phyloP scores from a whole-genome alignment of 2,113 vertebrate species.

The Zosterops lateralis region DNA sequence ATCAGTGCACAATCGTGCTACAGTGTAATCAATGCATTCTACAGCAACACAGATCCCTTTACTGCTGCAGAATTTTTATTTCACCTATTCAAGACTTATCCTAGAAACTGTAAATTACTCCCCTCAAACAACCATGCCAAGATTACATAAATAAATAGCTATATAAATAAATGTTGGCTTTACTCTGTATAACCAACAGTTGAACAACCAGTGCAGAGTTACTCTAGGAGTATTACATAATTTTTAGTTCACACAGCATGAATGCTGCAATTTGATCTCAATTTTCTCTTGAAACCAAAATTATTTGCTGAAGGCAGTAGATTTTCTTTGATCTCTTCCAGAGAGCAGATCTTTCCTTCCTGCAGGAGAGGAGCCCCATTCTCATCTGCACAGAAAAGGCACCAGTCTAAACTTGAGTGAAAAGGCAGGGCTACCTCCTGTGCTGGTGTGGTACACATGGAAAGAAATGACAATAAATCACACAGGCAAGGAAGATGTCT shows the following conservation, averaged over 20 bases:
- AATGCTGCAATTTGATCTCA: background rate
- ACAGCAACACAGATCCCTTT: background rate
- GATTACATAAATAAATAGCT: background rate
- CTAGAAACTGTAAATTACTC: background rate
- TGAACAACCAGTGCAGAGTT: background rate
- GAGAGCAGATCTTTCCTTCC: background rate
- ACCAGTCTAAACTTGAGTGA: background rate
- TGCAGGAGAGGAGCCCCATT: background rate
- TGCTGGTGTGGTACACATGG: background rate
- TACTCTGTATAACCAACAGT: background rate
- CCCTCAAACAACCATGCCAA: background rate
- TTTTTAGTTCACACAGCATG: background rate
- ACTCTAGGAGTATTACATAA: background rate
- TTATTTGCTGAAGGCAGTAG: background rate
- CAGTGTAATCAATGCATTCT: slow-evolving; percentile 18
- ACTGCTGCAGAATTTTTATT: background rate
- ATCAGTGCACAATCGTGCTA: background rate
- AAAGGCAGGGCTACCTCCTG: background rate
- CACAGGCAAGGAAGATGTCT: background rate
- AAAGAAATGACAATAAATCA: background rate
- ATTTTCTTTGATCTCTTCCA: background rate
- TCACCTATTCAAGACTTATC: background rate
- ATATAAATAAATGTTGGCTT: background rate
- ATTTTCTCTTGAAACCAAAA: background rate
- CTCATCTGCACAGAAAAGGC: background rate